Base-by-base conservation (phyloP, 2,888 invertebrate species). In the Salticus scenicus region DNA sequence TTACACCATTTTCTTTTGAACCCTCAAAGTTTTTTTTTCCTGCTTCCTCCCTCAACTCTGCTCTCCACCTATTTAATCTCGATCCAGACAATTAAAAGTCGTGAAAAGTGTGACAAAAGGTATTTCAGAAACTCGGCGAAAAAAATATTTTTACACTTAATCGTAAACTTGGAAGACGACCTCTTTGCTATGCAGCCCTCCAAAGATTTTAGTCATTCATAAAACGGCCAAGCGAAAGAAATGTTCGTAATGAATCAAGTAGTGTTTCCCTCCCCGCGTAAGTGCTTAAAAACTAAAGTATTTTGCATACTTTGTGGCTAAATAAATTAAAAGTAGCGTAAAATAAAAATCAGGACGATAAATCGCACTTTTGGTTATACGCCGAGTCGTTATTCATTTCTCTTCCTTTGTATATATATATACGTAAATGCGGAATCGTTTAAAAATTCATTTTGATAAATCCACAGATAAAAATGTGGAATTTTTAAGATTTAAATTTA, bases 21-120 rank as follows among this genome's bases (percentile, higher is more conserved):
- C 20, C 57, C 57, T 24, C 24, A 0, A 24, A 20, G 31, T 72
- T 77, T 64, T 77, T 83, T 83, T 67, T 77, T 67, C 71, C 42
- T 10, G 10, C 10, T 10, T 10, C 10, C 37, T 7, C 37, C 37
- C 37, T 10, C 37, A 14, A 64, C 64, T 30, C 67, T 24, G 17
- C 24, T 41, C 30, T 10, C 27, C 20, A 67, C 63, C 83, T 84
- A 84, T 84, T 84, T 84, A 84, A 84, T 84, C 73, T 84, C 83
- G 83, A 84, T 84, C 76, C 83, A 66, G 37, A 73, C 83, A 84
- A 84, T 84, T 84, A 84, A 84, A 84, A 84, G 77, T 84, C 51
- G 77, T 77, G 83, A 84, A 84, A 84, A 84, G 83, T 84, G 83
- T 77, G 76, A 73, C 83, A 84, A 84, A 77, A 84, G 83, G 83